phyloP scores from a whole-genome alignment of 2,113 vertebrate species.

The Hippocampus comes region DNA sequence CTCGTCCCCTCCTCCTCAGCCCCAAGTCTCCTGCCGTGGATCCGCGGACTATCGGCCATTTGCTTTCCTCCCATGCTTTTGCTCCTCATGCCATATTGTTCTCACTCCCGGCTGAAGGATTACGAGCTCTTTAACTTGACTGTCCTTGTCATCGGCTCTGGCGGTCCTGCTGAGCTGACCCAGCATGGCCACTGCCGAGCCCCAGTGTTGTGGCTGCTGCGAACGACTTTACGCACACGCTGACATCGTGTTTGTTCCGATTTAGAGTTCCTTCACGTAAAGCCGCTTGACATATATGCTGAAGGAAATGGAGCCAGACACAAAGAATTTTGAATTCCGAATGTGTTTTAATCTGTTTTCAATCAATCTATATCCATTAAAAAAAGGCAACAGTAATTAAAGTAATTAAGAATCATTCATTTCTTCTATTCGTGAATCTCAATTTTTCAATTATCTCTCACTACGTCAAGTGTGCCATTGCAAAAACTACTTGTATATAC shows the following conservation, averaged over 20 bases:
- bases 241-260: not conserved
- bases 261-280: no score
- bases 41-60: conserved; percentile 38
- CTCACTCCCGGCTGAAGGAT: conserved; percentile 75
- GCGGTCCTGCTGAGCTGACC: conserved; percentile 74
- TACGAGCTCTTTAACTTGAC: conserved; percentile 80
- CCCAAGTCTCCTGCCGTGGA: conserved; percentile 13
- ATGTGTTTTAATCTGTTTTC: conserved; percentile 9
- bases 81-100: conserved; percentile 46
- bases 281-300: not conserved
- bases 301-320: conserved; percentile 33
- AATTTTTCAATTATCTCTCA: conserved; percentile 32
- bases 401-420: conserved; percentile 11
- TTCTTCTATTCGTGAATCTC: conserved; percentile 31
- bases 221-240: conserved; percentile 26
- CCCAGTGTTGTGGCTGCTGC: conserved; percentile 63
- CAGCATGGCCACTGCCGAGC: conserved; percentile 55
- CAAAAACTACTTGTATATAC: no score
- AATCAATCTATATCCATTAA: not conserved
- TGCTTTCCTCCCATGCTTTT: conserved; percentile 33
- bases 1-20: not conserved
- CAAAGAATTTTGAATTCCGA: conserved; percentile 17
- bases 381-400: conserved; percentile 22
- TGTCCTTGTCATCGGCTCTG: conserved; percentile 67
- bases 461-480: conserved; percentile 1